Evolutionary conservation across 1,140 invertebrate genomes (phyloP).

Genomic region (Ericerus pela): DNA sequence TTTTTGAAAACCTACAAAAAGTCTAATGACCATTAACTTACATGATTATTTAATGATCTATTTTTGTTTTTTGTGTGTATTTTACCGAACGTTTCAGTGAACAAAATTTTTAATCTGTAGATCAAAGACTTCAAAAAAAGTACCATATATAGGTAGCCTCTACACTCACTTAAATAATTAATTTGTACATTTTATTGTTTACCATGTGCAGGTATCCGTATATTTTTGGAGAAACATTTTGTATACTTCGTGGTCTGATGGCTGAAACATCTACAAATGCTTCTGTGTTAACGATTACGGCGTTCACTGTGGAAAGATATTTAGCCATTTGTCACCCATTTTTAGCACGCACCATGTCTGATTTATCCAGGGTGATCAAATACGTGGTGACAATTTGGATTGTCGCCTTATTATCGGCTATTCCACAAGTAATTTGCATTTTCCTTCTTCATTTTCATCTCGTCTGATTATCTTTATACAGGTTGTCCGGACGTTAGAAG

Average conservation of each 20-base stretch:
- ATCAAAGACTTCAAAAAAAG: no score
- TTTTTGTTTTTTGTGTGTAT: no score
- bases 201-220: conserved; percentile 61
- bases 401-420: conserved; percentile 51
- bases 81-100: no score
- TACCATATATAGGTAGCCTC: no score
- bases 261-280: conserved; percentile 86
- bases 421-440: conserved; percentile 41
- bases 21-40: no score
- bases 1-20: no score
- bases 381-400: conserved; percentile 56
- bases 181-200: no score
- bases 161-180: no score
- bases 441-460: neutral
- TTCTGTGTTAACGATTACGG: conserved; percentile 80
- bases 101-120: no score
- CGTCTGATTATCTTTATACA: no score
- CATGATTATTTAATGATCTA: no score
- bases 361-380: conserved; percentile 51
- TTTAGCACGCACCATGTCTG: conserved; percentile 68
- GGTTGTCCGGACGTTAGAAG: no score
- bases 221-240: conserved; percentile 71
- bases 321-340: conserved; percentile 89
- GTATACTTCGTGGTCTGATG: conserved; percentile 63
- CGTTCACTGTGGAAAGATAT: conserved; percentile 89